Base-by-base conservation (phyloP, 2,797 vertebrate genomes). In the Melanotaenia nigrans region DNA sequence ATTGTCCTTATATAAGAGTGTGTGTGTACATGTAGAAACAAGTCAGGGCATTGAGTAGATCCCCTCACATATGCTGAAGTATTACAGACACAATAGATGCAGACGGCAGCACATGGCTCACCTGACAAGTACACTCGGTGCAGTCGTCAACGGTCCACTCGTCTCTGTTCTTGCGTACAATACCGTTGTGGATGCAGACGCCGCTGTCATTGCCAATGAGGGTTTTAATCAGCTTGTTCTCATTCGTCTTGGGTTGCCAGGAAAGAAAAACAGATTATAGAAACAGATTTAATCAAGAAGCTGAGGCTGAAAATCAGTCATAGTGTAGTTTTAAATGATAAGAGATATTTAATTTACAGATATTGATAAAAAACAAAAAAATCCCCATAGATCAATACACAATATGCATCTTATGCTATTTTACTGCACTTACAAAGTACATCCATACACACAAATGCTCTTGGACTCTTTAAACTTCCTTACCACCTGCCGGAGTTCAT, bases 111-210 rank as follows among this genome's bases (percentile, higher is more conserved):
- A 25, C 33, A 38, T 75, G 42, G 5, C 90, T 94, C 90, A 99
- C 98, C 95, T 98, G 97, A 90, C 98, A 99, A 86, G 95, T 98
- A 89, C 98, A 99, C 90, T 97, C 95, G 0, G 98, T 99, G 85
- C 98, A 99, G 90, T 96, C 96, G 1, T 99, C 97, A 1, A 99
- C 96, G 0, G 96, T 99, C 98, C 98, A 99, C 75, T 97, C 96
- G 0, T 96, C 96, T 12, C 90, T 93, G 83, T 98, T 97, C 90
- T 95, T 95, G 87, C 96, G 96, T 71, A 96, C 83, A 12, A 98
- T 94, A 30, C 96, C 96, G 7, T 99, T 98, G 91, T 99, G 96
- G 82, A 97, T 90, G 87, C 98, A 99, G 7, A 95, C 94, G 20
- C 96, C 96, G 0, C 89, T 91, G 77, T 94, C 94, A 55, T 94